Evolutionary conservation across 2,113 vertebrate genomes (phyloP), one percentile per base, ranked within the genome.

Genomic region (Proterorhinus semilunaris): DNA sequence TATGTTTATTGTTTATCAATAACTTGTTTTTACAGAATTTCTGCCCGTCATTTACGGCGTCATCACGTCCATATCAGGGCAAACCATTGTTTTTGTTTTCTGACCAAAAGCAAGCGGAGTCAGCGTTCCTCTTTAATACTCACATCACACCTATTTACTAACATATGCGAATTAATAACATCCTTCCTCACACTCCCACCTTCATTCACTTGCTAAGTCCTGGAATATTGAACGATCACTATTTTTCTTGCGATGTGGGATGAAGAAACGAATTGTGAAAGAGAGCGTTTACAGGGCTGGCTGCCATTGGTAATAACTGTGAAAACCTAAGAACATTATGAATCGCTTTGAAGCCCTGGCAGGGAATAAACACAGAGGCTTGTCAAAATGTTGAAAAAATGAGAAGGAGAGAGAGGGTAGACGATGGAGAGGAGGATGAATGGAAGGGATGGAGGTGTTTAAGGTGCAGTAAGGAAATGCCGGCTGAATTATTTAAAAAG

Each of bases 401-500:
- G 69, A 74, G 47, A 62, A 64, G 36, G 65, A 42, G 51, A 27
- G 67, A 58, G 11, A 63, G 45, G 54, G 16, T 55, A 75, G 13
- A 0, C 43, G 65, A 17, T 50, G 43, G 68, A 64, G 10, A n/a
- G 58, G 27, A 55, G 46, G 64, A 71, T 15, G 72, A 10, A 65
- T 27, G 47, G 53, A 62, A 59, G 36, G 47, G 53, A 66, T n/a
- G 68, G 71, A 61, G 66, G 66, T 77, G 63, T n/a, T 49, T 68
- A 57, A 62, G 76, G 71, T 53, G 54, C 61, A 79, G 49, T 15
- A 16, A 13, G 13, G 12, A 43, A 47, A 67, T 12, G 51, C 27
- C 65, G 17, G 16, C 75, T 88, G 7, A 79, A 88, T 87, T 76
- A 85, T 75, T 59, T 11, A 67, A 47, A 66, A 72, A 70, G 68